phyloP scores from a whole-genome alignment of 2,797 vertebrate genomes.

The Vireo griseus region DNA sequence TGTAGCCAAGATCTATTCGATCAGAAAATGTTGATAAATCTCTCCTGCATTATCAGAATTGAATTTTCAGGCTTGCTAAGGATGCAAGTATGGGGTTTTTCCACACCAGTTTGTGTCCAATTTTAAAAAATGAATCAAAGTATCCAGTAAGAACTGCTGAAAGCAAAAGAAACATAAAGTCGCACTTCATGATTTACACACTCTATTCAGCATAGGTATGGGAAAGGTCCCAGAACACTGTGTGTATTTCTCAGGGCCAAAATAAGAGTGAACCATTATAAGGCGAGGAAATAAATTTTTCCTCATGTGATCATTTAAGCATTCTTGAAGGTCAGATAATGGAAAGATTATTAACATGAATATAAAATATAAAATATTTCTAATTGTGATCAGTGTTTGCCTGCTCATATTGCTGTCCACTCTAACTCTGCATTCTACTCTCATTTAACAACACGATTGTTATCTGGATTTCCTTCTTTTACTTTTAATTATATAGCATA shows the following conservation, averaged over 20 bases:
- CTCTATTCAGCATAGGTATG: neutral
- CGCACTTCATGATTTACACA: neutral
- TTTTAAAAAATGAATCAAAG: neutral
- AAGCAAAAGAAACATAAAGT: neutral
- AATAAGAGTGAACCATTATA: neutral
- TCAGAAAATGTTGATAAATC: neutral
- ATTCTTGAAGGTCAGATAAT: neutral
- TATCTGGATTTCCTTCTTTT: neutral
- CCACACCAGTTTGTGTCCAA: neutral
- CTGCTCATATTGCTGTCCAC: neutral
- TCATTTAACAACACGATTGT: neutral
- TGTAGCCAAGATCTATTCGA: neutral
- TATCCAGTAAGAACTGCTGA: neutral
- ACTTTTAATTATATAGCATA: neutral
- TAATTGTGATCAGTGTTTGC: neutral
- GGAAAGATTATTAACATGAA: neutral
- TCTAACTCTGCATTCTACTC: neutral
- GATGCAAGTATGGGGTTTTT: accelerated
- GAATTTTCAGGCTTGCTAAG: neutral
- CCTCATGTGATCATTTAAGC: neutral
- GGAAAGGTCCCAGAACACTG: slow-evolving; percentile 19
- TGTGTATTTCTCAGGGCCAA: neutral
- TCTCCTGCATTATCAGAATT: neutral
- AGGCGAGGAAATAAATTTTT: neutral
- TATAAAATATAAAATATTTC: neutral